Base-by-base conservation (phyloP, 2,113 vertebrate species). In the Vidua macroura region DNA sequence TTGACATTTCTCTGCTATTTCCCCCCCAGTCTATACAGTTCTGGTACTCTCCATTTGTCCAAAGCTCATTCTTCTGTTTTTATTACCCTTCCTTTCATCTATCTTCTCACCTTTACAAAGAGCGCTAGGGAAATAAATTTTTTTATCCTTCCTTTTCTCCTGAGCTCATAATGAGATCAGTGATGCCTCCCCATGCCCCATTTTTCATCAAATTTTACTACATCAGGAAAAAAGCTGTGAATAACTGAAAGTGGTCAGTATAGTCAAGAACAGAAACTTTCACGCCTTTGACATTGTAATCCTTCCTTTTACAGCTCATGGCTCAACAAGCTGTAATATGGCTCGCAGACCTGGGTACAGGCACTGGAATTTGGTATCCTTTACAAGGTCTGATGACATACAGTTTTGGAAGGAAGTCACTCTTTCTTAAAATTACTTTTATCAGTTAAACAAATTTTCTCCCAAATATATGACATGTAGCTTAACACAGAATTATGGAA, bases 181-280 rank as follows among this genome's bases (percentile, higher is more conserved):
- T 0, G 0, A 81, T 88, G 21, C 37, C 24, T 85, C 62, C 37
- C n/a, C 63, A 46, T 73, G 46, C 11, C 30, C 21, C 0, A 0
- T 55, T 87, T 93, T 92, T 87, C 53, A 95, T 49, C 46, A 74
- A 31, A 73, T 83, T 87, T 94, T 92, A 94, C 48, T 63, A 55
- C 59, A 85, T 86, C 75, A 86, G 75, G 72, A 92, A 92, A 94
- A 39, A 72, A 92, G 48, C 69, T 68, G 43, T 63, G 52, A 83
- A 67, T 69, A 83, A 76, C 30, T 51, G 51, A 39, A 93, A 93
- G 68, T 48, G 51, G 63, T 66, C 82, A 90, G 23, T 30, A 94
- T 30, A 48, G 77, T 73, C 75, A 80, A 69, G 70, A 87, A 69
- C 6, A 82, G 55, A 88, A 85, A 74, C 43, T 85, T 91, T 90